A percentile compares a stretch with the other conserved stretches of the same genome.
These are phyloP conservation scores for Goniozus legneri DNA, from an alignment of 1,140 invertebrate genomes.

Conservation along the genomic window DNA sequence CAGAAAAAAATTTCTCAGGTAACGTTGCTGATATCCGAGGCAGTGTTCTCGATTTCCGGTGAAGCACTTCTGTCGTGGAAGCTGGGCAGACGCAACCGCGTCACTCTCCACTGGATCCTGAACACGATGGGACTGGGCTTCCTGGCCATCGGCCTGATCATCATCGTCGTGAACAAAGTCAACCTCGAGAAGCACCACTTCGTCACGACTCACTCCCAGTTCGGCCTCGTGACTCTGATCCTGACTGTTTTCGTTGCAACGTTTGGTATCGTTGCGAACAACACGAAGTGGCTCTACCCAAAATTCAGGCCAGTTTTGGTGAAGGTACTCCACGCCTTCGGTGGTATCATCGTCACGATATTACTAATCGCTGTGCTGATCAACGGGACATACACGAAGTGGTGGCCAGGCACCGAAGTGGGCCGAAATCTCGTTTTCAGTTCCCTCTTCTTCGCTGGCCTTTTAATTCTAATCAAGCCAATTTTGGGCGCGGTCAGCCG, in stretches of 20 bases:
- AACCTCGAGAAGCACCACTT: slow-evolving; percentile 29
- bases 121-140: slow-evolving; percentile 31
- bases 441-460: slow-evolving; percentile 35
- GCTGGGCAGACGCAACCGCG: slow-evolving; percentile 25
- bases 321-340: slow-evolving; percentile 42
- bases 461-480: slow-evolving; percentile 43
- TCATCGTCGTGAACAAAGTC: slow-evolving; percentile 43
- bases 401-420: slow-evolving; percentile 27
- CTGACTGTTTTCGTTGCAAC: slow-evolving; percentile 21
- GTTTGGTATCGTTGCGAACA: slow-evolving; percentile 42
- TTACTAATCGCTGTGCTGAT: slow-evolving; percentile 39
- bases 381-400: slow-evolving; percentile 38
- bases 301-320: slow-evolving; percentile 33
- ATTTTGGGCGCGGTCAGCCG: slow-evolving; percentile 36
- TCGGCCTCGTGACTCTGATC: slow-evolving; percentile 39
- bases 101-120: slow-evolving; percentile 45
- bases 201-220: slow-evolving; percentile 30
- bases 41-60: slow-evolving; percentile 42
- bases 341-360: slow-evolving; percentile 36
- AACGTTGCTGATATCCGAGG: slow-evolving; percentile 39
- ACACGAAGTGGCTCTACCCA: slow-evolving; percentile 45
- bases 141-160: slow-evolving; percentile 34
- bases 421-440: slow-evolving; percentile 33
- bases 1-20: slow-evolving; percentile 29
- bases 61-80: slow-evolving; percentile 33